A percentile compares a stretch with the other conserved stretches of the same genome.
Evolutionary conservation across 2,113 vertebrate genomes (phyloP).

Genomic region (Podiceps cristatus): DNA sequence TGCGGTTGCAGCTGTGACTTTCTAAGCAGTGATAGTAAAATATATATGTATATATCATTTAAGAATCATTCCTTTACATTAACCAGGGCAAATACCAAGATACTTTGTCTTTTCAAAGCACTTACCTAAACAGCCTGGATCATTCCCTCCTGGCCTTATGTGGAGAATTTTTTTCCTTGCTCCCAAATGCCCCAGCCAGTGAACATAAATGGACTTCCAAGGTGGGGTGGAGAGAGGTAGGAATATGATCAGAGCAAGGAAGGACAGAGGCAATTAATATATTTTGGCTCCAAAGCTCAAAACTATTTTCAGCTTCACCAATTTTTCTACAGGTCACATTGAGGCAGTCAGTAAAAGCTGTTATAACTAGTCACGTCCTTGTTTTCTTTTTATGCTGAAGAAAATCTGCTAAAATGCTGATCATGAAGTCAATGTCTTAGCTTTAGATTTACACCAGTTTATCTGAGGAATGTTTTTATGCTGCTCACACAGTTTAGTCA

Average conservation of each 20-base stretch:
- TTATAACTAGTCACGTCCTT: background rate
- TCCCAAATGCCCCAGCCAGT: rapidly evolving
- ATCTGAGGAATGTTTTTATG: background rate
- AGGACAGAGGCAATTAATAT: background rate
- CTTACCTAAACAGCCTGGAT: background rate
- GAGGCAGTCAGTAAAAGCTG: background rate
- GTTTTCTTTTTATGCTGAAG: background rate
- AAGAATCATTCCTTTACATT: background rate
- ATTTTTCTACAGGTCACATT: background rate
- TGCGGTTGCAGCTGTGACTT: background rate
- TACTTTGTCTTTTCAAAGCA: background rate
- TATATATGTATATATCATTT: background rate
- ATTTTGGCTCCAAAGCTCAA: background rate
- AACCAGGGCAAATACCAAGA: background rate
- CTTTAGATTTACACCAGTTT: background rate
- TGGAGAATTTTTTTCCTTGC: background rate
- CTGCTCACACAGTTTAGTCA: background rate
- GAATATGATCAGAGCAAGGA: background rate
- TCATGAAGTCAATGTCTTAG: background rate
- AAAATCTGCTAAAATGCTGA: background rate
- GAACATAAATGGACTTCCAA: background rate
- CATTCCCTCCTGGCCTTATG: background rate
- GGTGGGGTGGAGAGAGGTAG: background rate
- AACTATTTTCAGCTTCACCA: background rate
- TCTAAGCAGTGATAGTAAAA: background rate